Evolutionary conservation across 1,140 invertebrate species (phyloP), one percentile per base, ranked within the genome.

Genomic region (Listronotus bonariensis): DNA sequence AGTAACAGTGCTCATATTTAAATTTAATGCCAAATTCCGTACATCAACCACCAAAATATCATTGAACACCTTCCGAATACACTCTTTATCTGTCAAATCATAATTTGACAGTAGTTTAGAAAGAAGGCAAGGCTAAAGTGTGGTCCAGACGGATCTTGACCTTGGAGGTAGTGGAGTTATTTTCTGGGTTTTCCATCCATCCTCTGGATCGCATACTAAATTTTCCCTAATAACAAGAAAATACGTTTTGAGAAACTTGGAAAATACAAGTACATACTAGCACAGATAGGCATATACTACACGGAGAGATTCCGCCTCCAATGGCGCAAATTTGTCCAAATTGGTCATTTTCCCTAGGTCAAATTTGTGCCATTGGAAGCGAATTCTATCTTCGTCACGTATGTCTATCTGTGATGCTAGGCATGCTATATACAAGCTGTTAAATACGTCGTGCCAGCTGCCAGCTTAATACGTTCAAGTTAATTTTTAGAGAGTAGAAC

Each of bases 1-100:
- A 31, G 87, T 86, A 0, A 93, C 82, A 6, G 89, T 90, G 73
- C 90, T 93, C 88, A 92, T 93, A 15, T 88, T 87, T 42, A 96
- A 82, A 15, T 84, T 81, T 64, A 94, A 77, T 57, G 81, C 82
- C 48, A 93, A 79, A 74, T 92, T 87, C 20, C 82, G 80, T 0
- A 92, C 83, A 53, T 84, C 81, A 8, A 88, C 83, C 38, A 88
- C 85, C 6, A 93, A 74, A 43, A 73, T 67, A 69, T 78, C 80
- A 59, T 76, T 73, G n/a, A 79, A 82, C 0, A 83, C 55, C 66
- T 72, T 79, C 7, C 63, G 70, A 4, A 79, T 74, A 60, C 79
- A 78, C 3, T 80, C 79, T 42, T 79, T 76, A 62, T 82, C 78
- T 40, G 77, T 80, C 14, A 75, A 69, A 70, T 77, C 69, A 9